Evolutionary conservation across 2,888 invertebrate species (phyloP), one percentile per base, ranked within the genome.

Genomic region (Dryobotodes eremita): DNA sequence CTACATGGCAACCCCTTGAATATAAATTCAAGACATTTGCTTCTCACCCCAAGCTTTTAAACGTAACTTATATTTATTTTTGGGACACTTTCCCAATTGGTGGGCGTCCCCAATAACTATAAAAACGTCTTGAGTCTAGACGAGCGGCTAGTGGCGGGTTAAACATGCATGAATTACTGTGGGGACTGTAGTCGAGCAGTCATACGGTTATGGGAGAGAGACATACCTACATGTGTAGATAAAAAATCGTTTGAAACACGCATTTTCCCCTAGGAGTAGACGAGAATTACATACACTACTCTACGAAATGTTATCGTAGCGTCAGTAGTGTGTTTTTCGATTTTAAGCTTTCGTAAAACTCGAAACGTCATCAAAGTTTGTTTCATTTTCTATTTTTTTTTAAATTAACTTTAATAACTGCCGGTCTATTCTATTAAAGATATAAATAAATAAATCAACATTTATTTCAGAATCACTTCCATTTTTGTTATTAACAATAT

Each of bases 121-220:
- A 88, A 87, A 87, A 86, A 83, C 74, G 77, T 79, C 84, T 85
- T 79, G 48, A 72, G 89, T 86, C 85, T 88, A 86, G 86, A 85
- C 89, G 84, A 81, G 73, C 62, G 75, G 68, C 82, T 46, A 83
- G 71, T 55, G 57, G 17, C 6, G 73, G 59, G 73, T 86, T 84
- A 86, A 87, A 86, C 76, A 87, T 86, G 84, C 79, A 82, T 86
- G 86, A 86, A 84, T 79, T 72, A 83, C 86, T 79, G 75, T 64
- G 71, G 83, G 82, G 83, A 86, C 83, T 53, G 57, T 7, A 68
- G 64, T 48, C 23, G 10, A 36, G 71, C 62, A 68, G 55, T 46
- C 64, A 46, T 48, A 77, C 66, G 70, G 77, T 83, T 81, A 83
- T 75, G 68, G 71, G 61, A 42, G 53, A 61, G 23, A 61, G 23